phyloP scores from a whole-genome alignment of 1,140 invertebrate genomes.

The Drosophila hydei region DNA sequence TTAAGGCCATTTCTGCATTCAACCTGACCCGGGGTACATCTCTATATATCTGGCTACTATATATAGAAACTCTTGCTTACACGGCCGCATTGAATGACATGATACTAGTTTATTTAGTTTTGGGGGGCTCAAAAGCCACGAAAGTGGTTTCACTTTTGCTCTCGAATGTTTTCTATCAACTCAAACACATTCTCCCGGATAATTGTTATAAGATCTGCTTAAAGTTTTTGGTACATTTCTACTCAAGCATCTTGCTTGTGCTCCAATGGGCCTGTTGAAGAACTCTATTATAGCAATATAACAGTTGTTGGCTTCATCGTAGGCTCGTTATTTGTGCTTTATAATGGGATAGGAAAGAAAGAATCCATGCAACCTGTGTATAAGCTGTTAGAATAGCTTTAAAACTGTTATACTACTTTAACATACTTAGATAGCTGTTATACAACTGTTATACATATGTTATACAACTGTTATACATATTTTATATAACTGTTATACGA shows the following conservation, averaged over 20 bases:
- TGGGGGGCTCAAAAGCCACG: not conserved
- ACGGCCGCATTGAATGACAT: conserved; percentile 8
- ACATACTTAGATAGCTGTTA: not conserved
- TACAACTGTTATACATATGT: not conserved
- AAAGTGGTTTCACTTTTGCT: conserved; percentile 24
- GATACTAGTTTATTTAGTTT: conserved; percentile 7
- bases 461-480: not conserved
- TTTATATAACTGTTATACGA: not conserved
- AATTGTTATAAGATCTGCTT: not conserved
- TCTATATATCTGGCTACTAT: not conserved
- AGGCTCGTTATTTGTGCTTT: too few relatives aligned
- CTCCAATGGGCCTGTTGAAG: not conserved
- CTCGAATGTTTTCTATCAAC: conserved; percentile 7
- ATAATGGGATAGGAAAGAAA: too few relatives aligned
- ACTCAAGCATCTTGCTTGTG: too few relatives aligned
- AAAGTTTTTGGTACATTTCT: too few relatives aligned
- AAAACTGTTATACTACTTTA: not conserved
- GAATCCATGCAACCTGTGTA: too few relatives aligned
- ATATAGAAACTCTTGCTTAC: conserved; percentile 12
- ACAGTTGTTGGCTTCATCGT: not conserved
- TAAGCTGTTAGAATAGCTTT: not conserved
- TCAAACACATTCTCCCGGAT: not conserved
- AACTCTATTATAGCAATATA: not conserved
- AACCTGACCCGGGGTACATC: not conserved
- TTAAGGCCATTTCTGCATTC: conserved; percentile 12